A percentile compares a stretch with the other conserved stretches of the same genome.
These are phyloP conservation scores for Macropis europaea DNA, from an alignment of 2,888 invertebrate species.

Conservation along the genomic window DNA sequence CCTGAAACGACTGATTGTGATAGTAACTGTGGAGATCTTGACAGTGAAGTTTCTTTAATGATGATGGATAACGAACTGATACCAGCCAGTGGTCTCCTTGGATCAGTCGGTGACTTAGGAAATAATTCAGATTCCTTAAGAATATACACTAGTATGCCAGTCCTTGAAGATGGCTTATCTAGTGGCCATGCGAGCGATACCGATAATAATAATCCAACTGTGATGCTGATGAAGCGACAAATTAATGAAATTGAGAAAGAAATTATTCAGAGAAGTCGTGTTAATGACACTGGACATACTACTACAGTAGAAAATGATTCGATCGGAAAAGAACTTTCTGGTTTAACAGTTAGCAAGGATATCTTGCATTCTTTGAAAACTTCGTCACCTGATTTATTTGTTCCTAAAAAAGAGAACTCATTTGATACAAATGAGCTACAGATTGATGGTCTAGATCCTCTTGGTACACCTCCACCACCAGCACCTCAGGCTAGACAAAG, in stretches of 20 bases:
- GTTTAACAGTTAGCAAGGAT: constrained; percentile 71
- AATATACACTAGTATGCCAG: constrained; percentile 91
- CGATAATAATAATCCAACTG: constrained; percentile 92
- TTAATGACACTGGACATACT: constrained; percentile 72
- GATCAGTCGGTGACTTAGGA: constrained; percentile 81
- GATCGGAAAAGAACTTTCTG: constrained; percentile 69
- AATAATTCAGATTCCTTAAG: constrained; percentile 84
- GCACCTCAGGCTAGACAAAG: constrained; percentile 77
- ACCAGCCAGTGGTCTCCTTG: constrained; percentile 76
- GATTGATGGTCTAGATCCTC: constrained; percentile 88
- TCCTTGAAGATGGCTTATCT: constrained; percentile 95
- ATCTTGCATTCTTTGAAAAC: constrained; percentile 73
- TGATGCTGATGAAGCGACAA: constrained; percentile 84
- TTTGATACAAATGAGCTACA: constrained; percentile 81
- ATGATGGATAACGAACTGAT: constrained; percentile 85
- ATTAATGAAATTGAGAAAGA: constrained; percentile 88
- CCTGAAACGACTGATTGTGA: constrained; percentile 97
- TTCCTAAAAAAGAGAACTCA: constrained; percentile 75
- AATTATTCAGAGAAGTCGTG: constrained; percentile 83
- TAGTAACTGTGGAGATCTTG: constrained; percentile 92
- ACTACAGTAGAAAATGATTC: constrained; percentile 70
- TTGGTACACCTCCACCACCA: constrained; percentile 80
- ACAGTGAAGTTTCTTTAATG: constrained; percentile 91
- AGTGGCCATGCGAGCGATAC: constrained; percentile 96
- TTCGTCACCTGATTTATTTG: constrained; percentile 76